A percentile compares a stretch with the other conserved stretches of the same genome.
These are phyloP conservation scores for Bubalus kerabau DNA, from an alignment of 2,113 vertebrate species.

Conservation along the genomic window DNA sequence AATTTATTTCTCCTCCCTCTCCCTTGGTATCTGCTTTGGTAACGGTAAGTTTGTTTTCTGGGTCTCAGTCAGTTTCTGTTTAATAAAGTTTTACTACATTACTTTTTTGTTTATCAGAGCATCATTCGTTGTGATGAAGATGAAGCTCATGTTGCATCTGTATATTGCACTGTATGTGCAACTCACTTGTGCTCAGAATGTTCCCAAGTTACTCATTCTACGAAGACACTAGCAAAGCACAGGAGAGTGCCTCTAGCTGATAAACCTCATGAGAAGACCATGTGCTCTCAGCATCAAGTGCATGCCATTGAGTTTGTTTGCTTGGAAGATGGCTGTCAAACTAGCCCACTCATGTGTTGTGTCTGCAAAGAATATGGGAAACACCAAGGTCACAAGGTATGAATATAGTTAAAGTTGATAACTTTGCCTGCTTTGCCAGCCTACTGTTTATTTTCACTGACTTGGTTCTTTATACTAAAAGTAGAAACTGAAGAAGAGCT, in stretches of 20 bases:
- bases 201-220: conserved; percentile 96
- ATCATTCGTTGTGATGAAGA: conserved; percentile 97
- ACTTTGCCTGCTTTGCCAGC: not conserved
- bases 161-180: conserved; percentile 98
- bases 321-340: conserved; percentile 93
- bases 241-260: conserved; percentile 95
- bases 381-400: conserved; percentile 98
- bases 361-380: conserved; percentile 99
- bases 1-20: not conserved
- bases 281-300: conserved; percentile 97
- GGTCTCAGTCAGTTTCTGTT: not conserved
- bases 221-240: conserved; percentile 97
- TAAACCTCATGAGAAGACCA: conserved; percentile 98
- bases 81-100: not conserved
- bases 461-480: not conserved
- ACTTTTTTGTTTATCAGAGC: conserved; percentile 79
- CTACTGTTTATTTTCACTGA: not conserved
- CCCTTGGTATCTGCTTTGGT: not conserved
- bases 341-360: conserved; percentile 96
- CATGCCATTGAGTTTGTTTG: conserved; percentile 99
- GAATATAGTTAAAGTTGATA: not conserved
- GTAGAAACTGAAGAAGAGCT: not conserved
- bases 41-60: not conserved
- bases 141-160: conserved; percentile 93
- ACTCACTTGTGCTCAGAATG: conserved; percentile 96